Evolutionary conservation across 2,113 vertebrate genomes (phyloP), one percentile per base, ranked within the genome.

Genomic region (Paedocypris sp.): DNA sequence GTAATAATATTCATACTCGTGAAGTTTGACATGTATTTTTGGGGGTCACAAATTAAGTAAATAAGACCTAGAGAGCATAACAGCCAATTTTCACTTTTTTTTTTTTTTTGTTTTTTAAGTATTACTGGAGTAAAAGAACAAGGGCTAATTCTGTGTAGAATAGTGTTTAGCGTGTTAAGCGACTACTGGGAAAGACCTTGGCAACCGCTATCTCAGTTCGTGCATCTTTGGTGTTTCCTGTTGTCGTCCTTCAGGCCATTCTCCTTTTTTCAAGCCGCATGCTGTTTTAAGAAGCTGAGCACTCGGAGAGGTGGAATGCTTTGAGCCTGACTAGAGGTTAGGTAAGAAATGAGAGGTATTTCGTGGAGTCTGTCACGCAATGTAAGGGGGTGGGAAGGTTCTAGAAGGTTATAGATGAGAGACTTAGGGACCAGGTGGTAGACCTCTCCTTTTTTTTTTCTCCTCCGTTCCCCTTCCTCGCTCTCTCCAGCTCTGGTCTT

Each of bases 321-420:
- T 56, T 56, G 52, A 56, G 52, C 52, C 3, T 41, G 52, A 23
- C 23, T 41, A 36, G 36, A 41, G 36, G 23, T 56, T 18, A 13
- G 2, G 35, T 12, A 28, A 56, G 52, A 56, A 56, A 41, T 41
- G 23, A 56, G 36, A 56, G 52, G 36, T 56, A 56, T 56, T 56
- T 41, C 19, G 10, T 25, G 9, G 13, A 1, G 13, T 41, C 35
- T 29, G 36, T 56, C 35, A 41, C 15, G 23, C 15, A 56, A n/a
- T 13, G 36, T 15, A 22, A 39, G 15, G 18, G 41, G 13, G 50
- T 25, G 22, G 2, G 3, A 20, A 5, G 13, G 7, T 38, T 18
- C 31, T 36, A 11, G 6, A 1, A 58, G 6, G 9, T 16, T 42
- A 16, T 15, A 38, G 32, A 23, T 6, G 5, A 26, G 12, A 50